Conservation (phyloP, 2,113 vertebrate species). For the Uropsilus gracilis region DNA sequence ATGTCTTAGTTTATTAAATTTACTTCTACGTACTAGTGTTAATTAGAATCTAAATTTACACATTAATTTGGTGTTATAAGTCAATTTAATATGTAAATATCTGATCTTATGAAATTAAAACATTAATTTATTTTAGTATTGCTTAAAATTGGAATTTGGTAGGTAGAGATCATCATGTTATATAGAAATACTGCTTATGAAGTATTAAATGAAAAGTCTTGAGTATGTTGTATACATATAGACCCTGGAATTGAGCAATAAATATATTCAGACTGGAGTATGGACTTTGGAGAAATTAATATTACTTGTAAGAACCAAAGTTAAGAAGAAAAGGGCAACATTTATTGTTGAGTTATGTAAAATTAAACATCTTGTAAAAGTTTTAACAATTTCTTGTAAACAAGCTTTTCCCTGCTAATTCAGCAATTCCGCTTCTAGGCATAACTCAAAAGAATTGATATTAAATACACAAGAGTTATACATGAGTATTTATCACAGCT, state of each 20-base stretch:
- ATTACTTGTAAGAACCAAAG: no score
- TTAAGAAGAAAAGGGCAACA: background rate
- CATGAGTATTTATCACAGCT: background rate
- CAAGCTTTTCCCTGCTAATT: background rate
- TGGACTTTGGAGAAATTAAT: no score
- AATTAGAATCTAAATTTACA: constrained; percentile 11
- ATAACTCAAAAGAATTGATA: background rate
- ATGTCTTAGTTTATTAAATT: no score
- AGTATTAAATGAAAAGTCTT: background rate
- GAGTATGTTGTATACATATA: background rate
- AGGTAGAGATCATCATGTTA: background rate
- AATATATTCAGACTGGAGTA: background rate
- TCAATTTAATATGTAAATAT: background rate
- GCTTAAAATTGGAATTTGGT: constrained; percentile 30
- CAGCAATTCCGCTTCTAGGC: background rate
- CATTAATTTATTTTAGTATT: constrained; percentile 42
- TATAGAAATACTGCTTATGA: background rate
- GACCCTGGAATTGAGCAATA: background rate
- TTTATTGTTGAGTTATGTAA: background rate
- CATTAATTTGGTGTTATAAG: background rate
- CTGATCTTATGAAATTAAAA: background rate
- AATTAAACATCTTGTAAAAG: background rate
- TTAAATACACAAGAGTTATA: background rate
- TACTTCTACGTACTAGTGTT: background rate
- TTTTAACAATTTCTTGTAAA: background rate